These are phyloP conservation scores for Pogonognathellus flavescens DNA, from an alignment of 1,140 invertebrate species.

Conservation along the genomic window DNA sequence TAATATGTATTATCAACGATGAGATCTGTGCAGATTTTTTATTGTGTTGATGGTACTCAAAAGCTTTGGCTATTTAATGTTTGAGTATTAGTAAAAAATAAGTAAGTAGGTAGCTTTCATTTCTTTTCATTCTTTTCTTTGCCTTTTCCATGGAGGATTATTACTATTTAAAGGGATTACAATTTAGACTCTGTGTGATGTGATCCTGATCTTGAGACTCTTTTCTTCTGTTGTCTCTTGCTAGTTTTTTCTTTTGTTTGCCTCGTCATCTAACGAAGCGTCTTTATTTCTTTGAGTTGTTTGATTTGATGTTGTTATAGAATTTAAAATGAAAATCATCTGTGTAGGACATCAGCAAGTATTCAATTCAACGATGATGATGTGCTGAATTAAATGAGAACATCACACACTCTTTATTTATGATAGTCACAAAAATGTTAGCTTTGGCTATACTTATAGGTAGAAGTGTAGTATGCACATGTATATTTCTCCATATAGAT, in stretches of 20 bases:
- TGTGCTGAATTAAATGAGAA: not conserved
- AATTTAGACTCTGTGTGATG: not conserved
- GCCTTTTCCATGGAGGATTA: not conserved
- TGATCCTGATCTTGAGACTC: conserved; percentile 2
- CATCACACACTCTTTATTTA: no score
- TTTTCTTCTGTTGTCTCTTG: conserved; percentile 20
- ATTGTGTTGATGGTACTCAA: no score
- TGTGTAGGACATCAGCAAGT: not conserved
- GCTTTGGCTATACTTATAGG: no score
- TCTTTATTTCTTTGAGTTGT: conserved; percentile 12
- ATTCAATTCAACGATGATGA: not conserved
- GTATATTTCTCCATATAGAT: no score
- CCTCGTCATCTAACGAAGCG: conserved; percentile 9
- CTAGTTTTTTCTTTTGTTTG: conserved; percentile 7
- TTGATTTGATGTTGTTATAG: not conserved
- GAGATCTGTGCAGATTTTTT: no score
- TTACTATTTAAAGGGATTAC: not conserved
- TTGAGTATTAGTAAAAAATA: not conserved
- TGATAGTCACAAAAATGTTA: no score
- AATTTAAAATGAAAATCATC: conserved; percentile 8
- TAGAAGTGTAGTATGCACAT: no score
- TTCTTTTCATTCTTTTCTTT: conserved; percentile 37
- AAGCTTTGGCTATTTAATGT: no score
- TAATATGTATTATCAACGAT: no score
- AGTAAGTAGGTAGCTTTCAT: conserved; percentile 44